Conservation (phyloP, 1,140 invertebrate genomes). For the Drosophila lacertosa region DNA sequence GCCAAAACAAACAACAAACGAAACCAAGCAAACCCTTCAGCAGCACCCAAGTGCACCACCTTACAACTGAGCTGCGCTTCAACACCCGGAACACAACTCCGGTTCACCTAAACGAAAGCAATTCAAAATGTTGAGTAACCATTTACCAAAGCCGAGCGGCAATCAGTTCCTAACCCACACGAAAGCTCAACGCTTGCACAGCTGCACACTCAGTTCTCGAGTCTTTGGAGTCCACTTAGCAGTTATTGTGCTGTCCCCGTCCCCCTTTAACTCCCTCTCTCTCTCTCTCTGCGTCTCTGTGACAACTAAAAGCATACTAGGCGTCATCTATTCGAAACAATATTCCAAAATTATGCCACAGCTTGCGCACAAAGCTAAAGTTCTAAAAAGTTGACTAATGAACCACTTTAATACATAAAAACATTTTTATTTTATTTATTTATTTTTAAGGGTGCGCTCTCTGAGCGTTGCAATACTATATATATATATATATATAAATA, state of each 20-base stretch:
- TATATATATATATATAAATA: too few relatives aligned
- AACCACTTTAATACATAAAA: background rate
- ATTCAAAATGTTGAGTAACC: constrained; percentile 11
- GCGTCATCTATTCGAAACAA: background rate
- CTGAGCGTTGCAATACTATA: constrained; percentile 10
- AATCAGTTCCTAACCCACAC: constrained; percentile 21
- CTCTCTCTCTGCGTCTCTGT: background rate
- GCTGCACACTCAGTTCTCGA: constrained; percentile 61
- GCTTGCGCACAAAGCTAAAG: constrained; percentile 33
- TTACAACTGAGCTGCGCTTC: constrained; percentile 39
- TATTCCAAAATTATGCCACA: constrained; percentile 26
- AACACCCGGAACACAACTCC: constrained; percentile 22
- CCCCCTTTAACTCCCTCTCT: background rate
- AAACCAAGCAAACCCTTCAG: constrained; percentile 11
- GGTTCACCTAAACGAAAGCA: constrained; percentile 33
- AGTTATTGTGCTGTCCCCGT: constrained; percentile 26
- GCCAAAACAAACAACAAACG: background rate
- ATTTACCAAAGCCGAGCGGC: constrained; percentile 5
- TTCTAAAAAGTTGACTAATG: constrained; percentile 25
- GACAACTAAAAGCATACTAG: background rate
- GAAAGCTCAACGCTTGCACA: constrained; percentile 45
- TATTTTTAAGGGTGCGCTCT: constrained; percentile 16
- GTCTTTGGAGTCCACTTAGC: constrained; percentile 24
- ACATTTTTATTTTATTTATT: constrained; percentile 5
- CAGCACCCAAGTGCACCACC: constrained; percentile 25